Conservation (phyloP, 2,888 invertebrate species). For the Oscheius sp. region DNA sequence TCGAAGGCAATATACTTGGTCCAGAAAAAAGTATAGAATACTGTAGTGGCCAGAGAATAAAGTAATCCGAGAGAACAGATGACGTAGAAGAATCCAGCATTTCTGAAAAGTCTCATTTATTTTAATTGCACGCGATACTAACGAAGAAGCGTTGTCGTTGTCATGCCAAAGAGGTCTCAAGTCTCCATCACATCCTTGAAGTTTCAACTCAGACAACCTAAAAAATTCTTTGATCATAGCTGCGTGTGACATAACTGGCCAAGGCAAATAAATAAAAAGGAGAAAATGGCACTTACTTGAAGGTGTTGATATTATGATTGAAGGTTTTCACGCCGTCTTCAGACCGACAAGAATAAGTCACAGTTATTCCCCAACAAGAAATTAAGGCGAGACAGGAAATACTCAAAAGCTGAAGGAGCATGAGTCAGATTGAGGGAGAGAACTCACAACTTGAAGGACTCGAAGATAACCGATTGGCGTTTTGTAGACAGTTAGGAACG, state of each 20-base stretch:
- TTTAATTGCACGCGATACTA: background rate
- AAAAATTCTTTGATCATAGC: background rate
- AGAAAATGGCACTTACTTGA: slow-evolving; percentile 12
- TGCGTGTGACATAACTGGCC: background rate
- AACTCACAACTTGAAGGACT: slow-evolving; percentile 27
- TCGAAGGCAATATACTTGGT: slow-evolving; percentile 16
- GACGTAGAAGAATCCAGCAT: slow-evolving; percentile 33
- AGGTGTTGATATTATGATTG: slow-evolving; percentile 20
- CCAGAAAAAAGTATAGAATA: slow-evolving; percentile 34
- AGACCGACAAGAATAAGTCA: slow-evolving; percentile 24
- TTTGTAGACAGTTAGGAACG: slow-evolving; percentile 22
- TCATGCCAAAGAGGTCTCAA: slow-evolving; percentile 30
- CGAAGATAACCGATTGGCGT: slow-evolving; percentile 28
- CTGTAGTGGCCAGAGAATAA: background rate
- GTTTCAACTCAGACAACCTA: slow-evolving; percentile 25
- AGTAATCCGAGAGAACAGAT: slow-evolving; percentile 4
- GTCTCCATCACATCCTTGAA: slow-evolving; percentile 26
- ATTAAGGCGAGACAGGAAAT: slow-evolving; percentile 17
- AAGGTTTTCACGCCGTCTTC: background rate
- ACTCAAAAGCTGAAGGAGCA: slow-evolving; percentile 17
- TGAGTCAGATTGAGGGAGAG: background rate
- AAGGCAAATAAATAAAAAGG: background rate
- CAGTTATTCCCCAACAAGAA: slow-evolving; percentile 28
- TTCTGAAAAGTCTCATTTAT: slow-evolving; percentile 7
- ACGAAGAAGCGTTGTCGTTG: slow-evolving; percentile 35